Conservation (phyloP, 2,888 invertebrate genomes). For the Zaprionus lineosus region DNA sequence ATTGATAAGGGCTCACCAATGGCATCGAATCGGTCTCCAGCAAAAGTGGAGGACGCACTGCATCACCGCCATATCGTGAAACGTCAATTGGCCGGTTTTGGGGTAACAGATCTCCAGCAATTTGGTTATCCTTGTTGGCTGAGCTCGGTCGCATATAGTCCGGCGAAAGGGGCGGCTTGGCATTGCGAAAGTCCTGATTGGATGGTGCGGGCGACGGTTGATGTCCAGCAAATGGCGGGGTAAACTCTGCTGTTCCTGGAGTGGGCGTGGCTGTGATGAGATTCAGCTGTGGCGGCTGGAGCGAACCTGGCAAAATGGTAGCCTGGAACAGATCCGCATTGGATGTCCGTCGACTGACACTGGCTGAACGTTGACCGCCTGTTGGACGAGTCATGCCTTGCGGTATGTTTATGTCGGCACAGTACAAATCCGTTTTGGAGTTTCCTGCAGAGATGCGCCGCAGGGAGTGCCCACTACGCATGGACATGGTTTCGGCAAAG, state of each 20-base stretch:
- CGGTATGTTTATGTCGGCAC: constrained; percentile 82
- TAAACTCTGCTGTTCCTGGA: constrained; percentile 47
- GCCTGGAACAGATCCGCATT: constrained; percentile 77
- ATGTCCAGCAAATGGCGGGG: constrained; percentile 63
- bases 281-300: constrained; percentile 66
- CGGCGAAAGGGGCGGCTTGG: constrained; percentile 72
- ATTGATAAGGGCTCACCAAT: constrained; percentile 48
- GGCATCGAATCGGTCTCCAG: constrained; percentile 54
- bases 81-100: constrained; percentile 81
- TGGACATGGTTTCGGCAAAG: constrained; percentile 78
- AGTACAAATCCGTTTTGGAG: constrained; percentile 80
- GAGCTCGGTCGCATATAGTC: constrained; percentile 80
- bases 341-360: constrained; percentile 77
- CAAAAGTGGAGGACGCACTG: constrained; percentile 60
- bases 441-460: constrained; percentile 80
- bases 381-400: constrained; percentile 13
- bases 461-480: constrained; percentile 80
- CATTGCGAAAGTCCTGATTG: constrained; percentile 69
- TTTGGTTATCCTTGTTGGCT: constrained; percentile 64
- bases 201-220: constrained; percentile 58
- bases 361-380: constrained; percentile 71
- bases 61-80: constrained; percentile 66
- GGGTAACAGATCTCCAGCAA: constrained; percentile 56
- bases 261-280: constrained; percentile 78
- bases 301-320: constrained; percentile 53